Conservation (phyloP, 2,888 invertebrate species). For the Cataglyphis cursor region DNA sequence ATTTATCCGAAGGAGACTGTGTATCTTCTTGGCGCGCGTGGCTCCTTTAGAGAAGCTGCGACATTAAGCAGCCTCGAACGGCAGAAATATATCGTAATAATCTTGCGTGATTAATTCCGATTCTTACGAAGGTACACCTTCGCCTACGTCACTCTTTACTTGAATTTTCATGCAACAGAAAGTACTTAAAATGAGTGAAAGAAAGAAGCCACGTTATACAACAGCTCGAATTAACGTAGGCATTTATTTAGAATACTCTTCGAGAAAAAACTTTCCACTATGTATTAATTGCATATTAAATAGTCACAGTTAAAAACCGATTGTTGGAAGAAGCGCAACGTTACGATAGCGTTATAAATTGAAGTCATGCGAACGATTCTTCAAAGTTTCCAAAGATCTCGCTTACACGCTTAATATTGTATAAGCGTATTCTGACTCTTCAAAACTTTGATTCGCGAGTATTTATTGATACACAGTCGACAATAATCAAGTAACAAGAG, state of each 20-base stretch:
- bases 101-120: slow-evolving; percentile 37
- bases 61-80: slow-evolving; percentile 27
- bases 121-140: slow-evolving; percentile 15
- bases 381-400: slow-evolving; percentile 21
- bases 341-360: slow-evolving; percentile 38
- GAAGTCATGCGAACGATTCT: slow-evolving; percentile 33
- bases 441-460: slow-evolving; percentile 43
- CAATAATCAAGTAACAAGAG: slow-evolving; percentile 62
- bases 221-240: slow-evolving; percentile 28
- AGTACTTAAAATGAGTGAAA: neutral
- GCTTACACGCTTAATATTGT: slow-evolving; percentile 29
- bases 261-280: slow-evolving; percentile 21
- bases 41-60: neutral
- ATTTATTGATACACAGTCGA: slow-evolving; percentile 60
- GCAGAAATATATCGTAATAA: neutral
- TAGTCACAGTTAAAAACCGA: slow-evolving; percentile 35
- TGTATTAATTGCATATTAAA: slow-evolving; percentile 33
- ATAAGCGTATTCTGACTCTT: slow-evolving; percentile 15
- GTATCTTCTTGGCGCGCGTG: neutral
- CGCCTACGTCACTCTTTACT: slow-evolving; percentile 16
- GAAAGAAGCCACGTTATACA: neutral
- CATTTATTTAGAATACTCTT: slow-evolving; percentile 38
- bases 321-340: slow-evolving; percentile 25
- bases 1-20: neutral
- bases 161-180: slow-evolving; percentile 23